Base-by-base conservation (phyloP, 2,888 invertebrate species). In the Drosophila algonquin region DNA sequence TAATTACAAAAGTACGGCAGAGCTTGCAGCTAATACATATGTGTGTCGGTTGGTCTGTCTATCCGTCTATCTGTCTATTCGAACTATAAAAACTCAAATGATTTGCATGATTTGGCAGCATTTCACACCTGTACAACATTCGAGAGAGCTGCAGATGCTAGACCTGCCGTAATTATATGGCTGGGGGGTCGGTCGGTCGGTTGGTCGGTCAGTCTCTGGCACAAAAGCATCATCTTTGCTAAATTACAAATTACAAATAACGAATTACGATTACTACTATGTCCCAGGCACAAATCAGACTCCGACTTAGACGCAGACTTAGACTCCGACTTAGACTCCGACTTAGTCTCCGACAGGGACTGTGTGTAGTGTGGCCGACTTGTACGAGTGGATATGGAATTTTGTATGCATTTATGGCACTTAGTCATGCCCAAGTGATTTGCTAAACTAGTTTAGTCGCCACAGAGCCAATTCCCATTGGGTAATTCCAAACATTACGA, bases 391-490 rank as follows among this genome's bases (percentile, higher is more conserved):
- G 3, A 35, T 35, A 14, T 51, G 72, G 83, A 87, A 86, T 80
- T 83, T 84, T 84, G 88, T 84, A 86, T 83, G 88, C 88, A 88
- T 88, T 83, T 88, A 83, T 82, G 83, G 79, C 81, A 87, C 89
- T 89, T 89, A 86, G 85, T 87, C 87, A 87, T 86, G 87, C 75
- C 58, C 85, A 84, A 88, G 79, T 87, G 78, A 81, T 72, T 87
- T 84, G 76, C 75, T 87, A 86, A 87, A 86, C 81, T 86, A 86
- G 89, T 89, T 81, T 87, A 83, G 69, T 65, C 44, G 57, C 50
- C 63, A 77, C 54, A 57, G 40, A 46, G 59, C 85, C 63, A 48
- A 72, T 81, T 86, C 83, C 76, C 87, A 81, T 75, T 85, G 83
- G 83, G 83, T 73, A 83, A 82, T 75, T 88, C 83, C 88, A 55